A percentile compares a stretch with the other conserved stretches of the same genome.
These are phyloP conservation scores for Trissolcus brochymenae DNA, from an alignment of 2,888 invertebrate species.

Conservation along the genomic window DNA sequence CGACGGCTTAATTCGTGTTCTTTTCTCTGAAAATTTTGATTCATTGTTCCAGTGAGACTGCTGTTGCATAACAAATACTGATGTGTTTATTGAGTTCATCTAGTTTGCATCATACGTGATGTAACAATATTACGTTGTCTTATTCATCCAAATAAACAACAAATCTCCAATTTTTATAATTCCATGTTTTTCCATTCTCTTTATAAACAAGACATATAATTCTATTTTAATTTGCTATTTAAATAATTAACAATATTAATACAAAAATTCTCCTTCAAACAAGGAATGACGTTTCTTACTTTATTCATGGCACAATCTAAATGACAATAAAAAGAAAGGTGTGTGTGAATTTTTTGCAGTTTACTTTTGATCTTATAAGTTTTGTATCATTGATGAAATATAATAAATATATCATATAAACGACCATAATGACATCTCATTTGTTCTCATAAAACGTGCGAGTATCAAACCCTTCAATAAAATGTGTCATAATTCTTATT, in stretches of 20 bases:
- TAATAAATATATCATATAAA: too few species aligned
- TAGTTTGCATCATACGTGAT: constrained; percentile 37
- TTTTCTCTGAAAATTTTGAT: constrained; percentile 68
- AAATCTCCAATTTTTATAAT: too few species aligned
- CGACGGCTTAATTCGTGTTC: constrained; percentile 57
- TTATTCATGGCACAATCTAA: not conserved
- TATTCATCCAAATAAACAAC: not conserved
- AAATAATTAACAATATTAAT: not conserved
- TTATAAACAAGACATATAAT: not conserved
- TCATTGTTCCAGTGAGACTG: constrained; percentile 62
- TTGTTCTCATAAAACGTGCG: too few species aligned
- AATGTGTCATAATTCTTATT: constrained; percentile 2
- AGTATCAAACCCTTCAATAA: not conserved
- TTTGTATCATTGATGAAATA: too few species aligned
- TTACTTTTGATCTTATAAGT: not conserved
- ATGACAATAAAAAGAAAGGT: not conserved
- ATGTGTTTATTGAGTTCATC: constrained; percentile 49
- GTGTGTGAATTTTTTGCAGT: not conserved
- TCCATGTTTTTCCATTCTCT: not conserved
- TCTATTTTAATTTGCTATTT: not conserved
- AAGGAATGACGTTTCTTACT: not conserved
- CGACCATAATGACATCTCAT: too few species aligned
- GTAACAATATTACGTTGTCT: constrained; percentile 44
- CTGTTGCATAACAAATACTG: constrained; percentile 67
- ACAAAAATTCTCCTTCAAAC: not conserved